These are phyloP conservation scores for Tor tambroides DNA, from an alignment of 2,113 vertebrate species.

Conservation along the genomic window DNA sequence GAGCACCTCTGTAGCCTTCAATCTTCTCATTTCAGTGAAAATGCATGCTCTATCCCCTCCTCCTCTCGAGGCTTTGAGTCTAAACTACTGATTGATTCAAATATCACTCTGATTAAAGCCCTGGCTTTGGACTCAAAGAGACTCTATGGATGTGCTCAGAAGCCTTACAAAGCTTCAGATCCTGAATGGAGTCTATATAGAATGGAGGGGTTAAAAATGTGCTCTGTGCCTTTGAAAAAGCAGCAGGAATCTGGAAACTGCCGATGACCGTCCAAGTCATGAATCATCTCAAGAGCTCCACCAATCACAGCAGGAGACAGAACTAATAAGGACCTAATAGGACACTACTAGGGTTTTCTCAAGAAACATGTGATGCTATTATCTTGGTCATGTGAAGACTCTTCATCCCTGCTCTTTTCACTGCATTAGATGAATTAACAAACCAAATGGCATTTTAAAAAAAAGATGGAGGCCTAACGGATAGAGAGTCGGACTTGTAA, in stretches of 20 bases:
- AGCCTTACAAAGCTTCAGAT: constrained; percentile 38
- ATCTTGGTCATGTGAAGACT: not conserved
- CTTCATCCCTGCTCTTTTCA: not conserved
- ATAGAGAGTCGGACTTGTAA: too few relatives aligned
- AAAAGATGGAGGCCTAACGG: too few relatives aligned
- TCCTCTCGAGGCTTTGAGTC: constrained; percentile 54
- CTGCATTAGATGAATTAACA: too few relatives aligned
- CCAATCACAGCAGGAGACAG: constrained; percentile 64
- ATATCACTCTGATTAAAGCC: constrained; percentile 62
- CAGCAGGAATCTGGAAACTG: constrained; percentile 64
- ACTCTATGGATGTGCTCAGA: not conserved
- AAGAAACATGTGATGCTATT: constrained; percentile 43
- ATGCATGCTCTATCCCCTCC: constrained; percentile 19
- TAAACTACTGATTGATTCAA: constrained; percentile 60
- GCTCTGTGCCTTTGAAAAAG: constrained; percentile 57
- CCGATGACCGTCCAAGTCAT: constrained; percentile 68
- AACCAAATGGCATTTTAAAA: too few relatives aligned
- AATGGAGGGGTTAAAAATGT: constrained; percentile 60
- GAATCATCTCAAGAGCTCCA: constrained; percentile 64
- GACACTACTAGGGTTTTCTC: constrained; percentile 65
- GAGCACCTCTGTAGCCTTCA: constrained; percentile 47
- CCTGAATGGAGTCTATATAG: constrained; percentile 7
- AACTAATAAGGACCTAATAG: constrained; percentile 70
- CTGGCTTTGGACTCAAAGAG: constrained; percentile 38
- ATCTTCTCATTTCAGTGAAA: constrained; percentile 41